Percentiles rank a stretch among this genome's conserved stretches.
phyloP scores from a whole-genome alignment of 2,888 invertebrate genomes.

The Limulus polyphemus region DNA sequence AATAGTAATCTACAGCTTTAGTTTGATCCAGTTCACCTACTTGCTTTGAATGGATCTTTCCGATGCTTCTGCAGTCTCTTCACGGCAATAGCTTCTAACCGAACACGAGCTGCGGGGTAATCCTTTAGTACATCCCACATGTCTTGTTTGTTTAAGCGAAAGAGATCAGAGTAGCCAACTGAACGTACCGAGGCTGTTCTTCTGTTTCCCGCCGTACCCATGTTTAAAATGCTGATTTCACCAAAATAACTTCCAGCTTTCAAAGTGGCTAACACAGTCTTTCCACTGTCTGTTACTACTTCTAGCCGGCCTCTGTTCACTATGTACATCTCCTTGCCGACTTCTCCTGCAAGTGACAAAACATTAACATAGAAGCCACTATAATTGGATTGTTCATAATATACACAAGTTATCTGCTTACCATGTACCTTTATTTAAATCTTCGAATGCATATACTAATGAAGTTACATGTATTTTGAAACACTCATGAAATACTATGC shows the following conservation, averaged over 20 bases:
- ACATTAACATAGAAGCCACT: not conserved
- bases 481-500: too few relatives aligned
- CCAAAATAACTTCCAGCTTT: slow-evolving; percentile 99
- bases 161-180: slow-evolving; percentile 96
- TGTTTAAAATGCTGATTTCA: slow-evolving; percentile 98
- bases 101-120: slow-evolving; percentile 48
- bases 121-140: slow-evolving; percentile 98
- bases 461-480: too few relatives aligned
- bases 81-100: slow-evolving; percentile 92
- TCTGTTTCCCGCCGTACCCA: slow-evolving; percentile 98
- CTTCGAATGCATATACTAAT: too few relatives aligned
- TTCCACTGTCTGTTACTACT: slow-evolving; percentile 88
- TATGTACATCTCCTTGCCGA: slow-evolving; percentile 99
- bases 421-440: too few relatives aligned
- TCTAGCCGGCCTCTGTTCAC: slow-evolving; percentile 90
- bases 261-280: slow-evolving; percentile 89
- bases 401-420: too few relatives aligned
- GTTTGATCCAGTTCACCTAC: slow-evolving; percentile 40
- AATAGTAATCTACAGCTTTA: too few relatives aligned
- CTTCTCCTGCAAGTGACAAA: slow-evolving; percentile 58
- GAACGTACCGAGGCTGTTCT: slow-evolving; percentile 95
- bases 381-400: too few relatives aligned
- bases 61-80: slow-evolving; percentile 96
- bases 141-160: slow-evolving; percentile 92
- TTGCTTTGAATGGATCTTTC: slow-evolving; percentile 82